These are phyloP conservation scores for Illadopsis cleaveri DNA, from an alignment of 2,113 vertebrate genomes.

Conservation along the genomic window DNA sequence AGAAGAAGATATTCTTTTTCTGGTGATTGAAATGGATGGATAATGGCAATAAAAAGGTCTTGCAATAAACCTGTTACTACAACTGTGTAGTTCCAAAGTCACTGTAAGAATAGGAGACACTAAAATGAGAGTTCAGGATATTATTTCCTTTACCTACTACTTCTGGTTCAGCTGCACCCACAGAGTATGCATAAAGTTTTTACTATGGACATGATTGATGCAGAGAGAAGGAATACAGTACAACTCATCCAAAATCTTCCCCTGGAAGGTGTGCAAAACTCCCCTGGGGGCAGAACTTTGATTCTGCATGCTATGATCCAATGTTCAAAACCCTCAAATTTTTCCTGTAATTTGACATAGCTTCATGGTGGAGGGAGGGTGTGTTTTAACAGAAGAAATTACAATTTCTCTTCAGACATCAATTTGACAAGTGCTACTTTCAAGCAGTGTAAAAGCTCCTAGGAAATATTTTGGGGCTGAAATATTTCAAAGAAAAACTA, in stretches of 20 bases:
- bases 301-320: neutral
- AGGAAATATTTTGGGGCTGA: neutral
- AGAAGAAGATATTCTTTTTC: neutral
- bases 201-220: neutral
- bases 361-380: neutral
- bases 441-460: neutral
- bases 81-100: neutral
- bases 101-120: neutral
- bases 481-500: neutral
- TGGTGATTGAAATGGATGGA: neutral
- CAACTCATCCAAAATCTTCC: neutral
- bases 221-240: neutral
- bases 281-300: neutral
- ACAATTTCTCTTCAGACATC: neutral
- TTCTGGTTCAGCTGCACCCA: neutral
- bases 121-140: neutral
- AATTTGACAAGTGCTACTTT: neutral
- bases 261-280: neutral
- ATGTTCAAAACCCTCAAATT: neutral
- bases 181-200: neutral
- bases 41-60: neutral
- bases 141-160: neutral
- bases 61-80: neutral
- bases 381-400: neutral
- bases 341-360: neutral